Evolutionary conservation across 2,113 vertebrate species (phyloP).

Genomic region (Clarias magur): DNA sequence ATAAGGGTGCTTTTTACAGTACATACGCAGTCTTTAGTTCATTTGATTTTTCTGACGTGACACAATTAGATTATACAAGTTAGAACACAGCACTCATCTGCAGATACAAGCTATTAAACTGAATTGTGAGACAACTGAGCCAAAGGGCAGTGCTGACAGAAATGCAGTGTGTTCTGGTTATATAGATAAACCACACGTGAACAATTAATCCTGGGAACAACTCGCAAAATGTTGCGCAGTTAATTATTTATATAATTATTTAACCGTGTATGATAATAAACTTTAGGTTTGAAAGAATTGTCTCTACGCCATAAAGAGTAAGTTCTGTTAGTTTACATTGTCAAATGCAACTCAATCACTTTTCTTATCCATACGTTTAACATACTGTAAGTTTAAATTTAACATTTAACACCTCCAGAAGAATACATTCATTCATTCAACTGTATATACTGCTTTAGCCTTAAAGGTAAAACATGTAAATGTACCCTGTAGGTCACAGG

Average conservation of each 20-base stretch:
- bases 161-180: background rate
- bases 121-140: background rate
- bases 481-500: too few species aligned
- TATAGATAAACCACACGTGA: background rate
- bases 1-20: background rate
- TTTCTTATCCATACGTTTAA: background rate
- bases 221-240: too few species aligned
- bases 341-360: background rate
- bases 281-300: background rate
- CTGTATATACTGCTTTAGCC: too few species aligned
- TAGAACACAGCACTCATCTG: background rate
- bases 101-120: background rate
- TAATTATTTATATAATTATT: background rate
- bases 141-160: background rate
- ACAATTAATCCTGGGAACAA: background rate
- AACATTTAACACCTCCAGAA: background rate
- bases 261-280: background rate
- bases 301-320: background rate
- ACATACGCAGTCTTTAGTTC: background rate
- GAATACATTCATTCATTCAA: too few species aligned
- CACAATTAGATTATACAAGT: background rate
- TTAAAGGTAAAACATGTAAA: too few species aligned
- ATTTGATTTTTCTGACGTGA: background rate
- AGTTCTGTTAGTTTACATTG: background rate
- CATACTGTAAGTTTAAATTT: background rate